Evolutionary conservation across 2,113 vertebrate genomes (phyloP).

Genomic region (Phodopus roborovskii): DNA sequence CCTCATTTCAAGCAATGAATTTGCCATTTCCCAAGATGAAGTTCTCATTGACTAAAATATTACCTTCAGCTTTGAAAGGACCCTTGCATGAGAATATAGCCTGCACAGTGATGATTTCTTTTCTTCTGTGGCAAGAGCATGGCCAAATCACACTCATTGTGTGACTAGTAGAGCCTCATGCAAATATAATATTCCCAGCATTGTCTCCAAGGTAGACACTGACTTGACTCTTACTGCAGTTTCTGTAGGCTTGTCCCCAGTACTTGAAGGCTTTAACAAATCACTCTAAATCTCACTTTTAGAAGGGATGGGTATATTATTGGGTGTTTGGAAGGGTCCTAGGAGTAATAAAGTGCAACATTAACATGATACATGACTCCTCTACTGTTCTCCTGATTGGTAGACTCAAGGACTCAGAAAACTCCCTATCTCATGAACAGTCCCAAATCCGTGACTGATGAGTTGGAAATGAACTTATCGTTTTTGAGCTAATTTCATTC

Average conservation of each 20-base stretch:
- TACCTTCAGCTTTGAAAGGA: constrained; percentile 9
- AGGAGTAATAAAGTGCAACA: background rate
- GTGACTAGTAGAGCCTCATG: background rate
- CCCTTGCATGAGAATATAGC: background rate
- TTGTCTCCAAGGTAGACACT: background rate
- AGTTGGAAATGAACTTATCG: background rate
- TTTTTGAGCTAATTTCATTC: background rate
- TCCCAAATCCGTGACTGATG: background rate
- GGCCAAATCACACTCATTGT: background rate
- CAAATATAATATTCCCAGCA: background rate
- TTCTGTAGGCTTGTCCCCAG: background rate
- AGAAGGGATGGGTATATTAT: background rate
- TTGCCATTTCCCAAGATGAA: constrained; percentile 43
- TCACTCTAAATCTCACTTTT: background rate
- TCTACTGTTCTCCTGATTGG: background rate
- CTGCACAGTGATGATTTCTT: background rate
- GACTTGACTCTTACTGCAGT: background rate
- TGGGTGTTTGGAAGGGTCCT: background rate
- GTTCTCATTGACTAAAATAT: constrained; percentile 33
- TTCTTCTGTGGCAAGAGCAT: background rate
- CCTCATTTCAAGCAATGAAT: constrained; percentile 26
- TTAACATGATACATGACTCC: background rate
- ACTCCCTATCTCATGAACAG: background rate
- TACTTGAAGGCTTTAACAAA: background rate
- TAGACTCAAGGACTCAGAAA: background rate